Evolutionary conservation across 2,888 invertebrate genomes (phyloP).

Genomic region (Dinocampus coccinellae): DNA sequence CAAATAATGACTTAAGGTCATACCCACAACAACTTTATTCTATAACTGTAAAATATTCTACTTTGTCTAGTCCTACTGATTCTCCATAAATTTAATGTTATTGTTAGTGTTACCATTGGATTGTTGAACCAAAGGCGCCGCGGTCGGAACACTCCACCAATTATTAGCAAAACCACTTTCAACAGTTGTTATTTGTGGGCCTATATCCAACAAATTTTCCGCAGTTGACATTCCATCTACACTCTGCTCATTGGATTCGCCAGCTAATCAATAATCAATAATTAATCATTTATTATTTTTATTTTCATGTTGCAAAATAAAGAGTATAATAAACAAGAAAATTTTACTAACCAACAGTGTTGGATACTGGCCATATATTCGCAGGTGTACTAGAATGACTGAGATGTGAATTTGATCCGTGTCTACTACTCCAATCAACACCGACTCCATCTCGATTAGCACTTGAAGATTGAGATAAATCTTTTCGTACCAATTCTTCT

Average conservation of each 20-base stretch:
- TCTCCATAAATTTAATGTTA: slow-evolving; percentile 32
- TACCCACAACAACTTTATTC: neutral
- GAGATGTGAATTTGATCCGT: slow-evolving; percentile 59
- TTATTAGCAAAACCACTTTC: slow-evolving; percentile 58
- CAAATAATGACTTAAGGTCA: neutral
- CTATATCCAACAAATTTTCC: slow-evolving; percentile 62
- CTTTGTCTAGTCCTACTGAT: neutral
- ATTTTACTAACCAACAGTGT: slow-evolving; percentile 51
- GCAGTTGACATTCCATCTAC: slow-evolving; percentile 56
- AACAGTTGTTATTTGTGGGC: slow-evolving; percentile 54
- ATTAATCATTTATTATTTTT: neutral
- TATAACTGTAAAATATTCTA: neutral
- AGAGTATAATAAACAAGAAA: neutral
- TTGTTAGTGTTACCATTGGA: slow-evolving; percentile 55
- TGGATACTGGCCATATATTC: slow-evolving; percentile 59
- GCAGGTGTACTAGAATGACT: slow-evolving; percentile 60
- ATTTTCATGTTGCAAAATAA: neutral
- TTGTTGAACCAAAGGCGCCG: slow-evolving; percentile 55
- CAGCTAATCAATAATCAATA: slow-evolving; percentile 35
- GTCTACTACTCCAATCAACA: slow-evolving; percentile 58
- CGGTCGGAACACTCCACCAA: slow-evolving; percentile 59
- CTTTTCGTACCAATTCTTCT: slow-evolving; percentile 77
- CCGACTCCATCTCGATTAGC: slow-evolving; percentile 55
- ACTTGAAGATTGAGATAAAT: slow-evolving; percentile 54
- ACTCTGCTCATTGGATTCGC: slow-evolving; percentile 57